Evolutionary conservation across 2,797 vertebrate species (phyloP).

Genomic region (Anguilla obscura): DNA sequence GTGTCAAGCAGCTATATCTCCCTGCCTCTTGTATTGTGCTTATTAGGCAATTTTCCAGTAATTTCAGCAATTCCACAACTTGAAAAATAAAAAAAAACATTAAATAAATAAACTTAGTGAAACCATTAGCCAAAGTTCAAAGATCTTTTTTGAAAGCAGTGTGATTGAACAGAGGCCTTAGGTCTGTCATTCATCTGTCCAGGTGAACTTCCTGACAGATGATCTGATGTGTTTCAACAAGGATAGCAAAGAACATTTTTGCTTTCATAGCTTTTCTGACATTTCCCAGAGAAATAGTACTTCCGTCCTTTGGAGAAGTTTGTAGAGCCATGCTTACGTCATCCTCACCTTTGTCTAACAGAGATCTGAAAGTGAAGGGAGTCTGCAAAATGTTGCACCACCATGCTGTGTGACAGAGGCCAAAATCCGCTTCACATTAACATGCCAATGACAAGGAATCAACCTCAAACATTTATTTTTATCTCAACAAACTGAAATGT

Average conservation of each 20-base stretch:
- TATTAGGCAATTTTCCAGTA: neutral
- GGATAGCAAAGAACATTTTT: neutral
- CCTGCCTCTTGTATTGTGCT: neutral
- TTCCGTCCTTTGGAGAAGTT: neutral
- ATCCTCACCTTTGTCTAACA: conserved; percentile 13
- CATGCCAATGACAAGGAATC: neutral
- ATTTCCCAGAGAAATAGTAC: neutral
- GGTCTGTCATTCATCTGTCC: neutral
- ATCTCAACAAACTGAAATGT: neutral
- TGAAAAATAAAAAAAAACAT: neutral
- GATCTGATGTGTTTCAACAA: neutral
- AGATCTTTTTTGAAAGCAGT: neutral
- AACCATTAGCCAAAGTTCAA: neutral
- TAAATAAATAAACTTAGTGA: neutral
- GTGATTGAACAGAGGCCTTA: neutral
- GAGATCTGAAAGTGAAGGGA: conserved; percentile 11
- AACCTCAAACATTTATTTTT: neutral
- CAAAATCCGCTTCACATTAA: neutral
- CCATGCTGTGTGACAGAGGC: neutral
- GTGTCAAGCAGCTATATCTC: neutral
- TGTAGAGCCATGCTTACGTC: neutral
- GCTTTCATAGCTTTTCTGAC: neutral
- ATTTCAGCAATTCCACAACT: neutral
- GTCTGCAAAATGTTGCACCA: conserved; percentile 15
- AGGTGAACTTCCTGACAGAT: neutral